Evolutionary conservation across 2,113 vertebrate species (phyloP), one percentile per base, ranked within the genome.

Genomic region (Abramis brama): DNA sequence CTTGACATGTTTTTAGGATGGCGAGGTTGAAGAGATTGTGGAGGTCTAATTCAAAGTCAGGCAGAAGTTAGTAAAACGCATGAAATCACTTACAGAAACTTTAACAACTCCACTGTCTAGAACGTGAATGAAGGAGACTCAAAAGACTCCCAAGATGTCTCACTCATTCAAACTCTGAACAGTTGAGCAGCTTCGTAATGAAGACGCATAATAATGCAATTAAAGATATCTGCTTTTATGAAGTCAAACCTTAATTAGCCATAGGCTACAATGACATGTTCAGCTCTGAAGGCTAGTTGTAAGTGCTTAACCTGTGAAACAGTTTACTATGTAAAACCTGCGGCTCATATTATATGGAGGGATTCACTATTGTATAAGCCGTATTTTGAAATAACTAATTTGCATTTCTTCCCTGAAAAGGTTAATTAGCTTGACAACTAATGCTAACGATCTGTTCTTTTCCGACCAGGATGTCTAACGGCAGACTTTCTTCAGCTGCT

Each of bases 381-480:
- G 0, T 39, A 79, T 79, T 89, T 86, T 84, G 60, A 90, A 86
- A 93, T 59, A 85, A 84, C 89, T 93, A 15, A 90, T 93, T 89
- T 92, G 85, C 83, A 88, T 77, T 91, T 87, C 74, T 81, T 76
- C 81, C 60, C 85, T 89, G 82, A 90, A 92, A 93, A 92, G 91
- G 92, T 93, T 92, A 93, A 92, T 91, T 77, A 89, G 86, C 77
- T 84, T 19, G 59, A 89, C 91, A 62, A 68, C 75, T 60, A 82
- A 88, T 87, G 79, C 62, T 89, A 89, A 89, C n/a, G 27, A 90
- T 88, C 82, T 52, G 74, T 79, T 57, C 73, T 84, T 60, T 64
- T 52, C 33, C 74, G 82, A 70, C 52, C 36, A 43, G 68, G 77
- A 30, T 60, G 55, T 85, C 70, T 23, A 89, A 84, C 71, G 43